Base-by-base conservation (phyloP, 2,888 invertebrate species). In the Aromia moschata region DNA sequence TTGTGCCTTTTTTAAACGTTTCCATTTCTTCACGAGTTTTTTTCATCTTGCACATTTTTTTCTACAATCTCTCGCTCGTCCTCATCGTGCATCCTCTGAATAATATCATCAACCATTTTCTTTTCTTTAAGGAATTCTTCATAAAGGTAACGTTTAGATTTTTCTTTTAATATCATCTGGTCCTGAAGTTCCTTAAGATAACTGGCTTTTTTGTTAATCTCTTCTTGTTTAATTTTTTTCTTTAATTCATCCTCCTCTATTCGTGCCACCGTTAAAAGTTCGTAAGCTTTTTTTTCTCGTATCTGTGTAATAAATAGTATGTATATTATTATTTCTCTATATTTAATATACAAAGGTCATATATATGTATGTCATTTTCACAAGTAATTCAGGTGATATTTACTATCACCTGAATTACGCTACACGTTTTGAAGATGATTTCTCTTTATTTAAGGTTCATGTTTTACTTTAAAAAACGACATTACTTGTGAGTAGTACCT, bases 61-160 rank as follows among this genome's bases (percentile, higher is more conserved):
- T 84, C 83, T 63, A 83, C 74, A 0, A 83, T 67, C 67, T 84
- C 84, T 58, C 86, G 82, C 68, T 83, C 81, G 71, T 88, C 87
- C 73, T 88, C 88, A 73, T 87, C 85, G 25, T 86, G 82, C 0
- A 88, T 82, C n/a, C 84, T 82, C 67, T 83, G 81, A 64, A 85
- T 81, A 20, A 88, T 81, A 33, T 86, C 86, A 67, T 88, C 87
- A 2, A 87, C 77, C 81, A 87, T 83, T 68, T 85, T 85, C 80
- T 87, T 87, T 73, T 88, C 88, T 53, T 83, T 81, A 2, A 87
- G 77, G 12, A 82, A 83, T 56, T 88, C 86, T 65, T 87, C 85
- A 59, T 84, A 86, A 60, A 82, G 75, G 58, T 83, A 84, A 66
- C 86, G 82, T 64, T 78, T 82, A 62, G 81, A 77, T 54, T 79